Evolutionary conservation across 2,888 invertebrate species (phyloP).

Genomic region (Pedicia rivosa): DNA sequence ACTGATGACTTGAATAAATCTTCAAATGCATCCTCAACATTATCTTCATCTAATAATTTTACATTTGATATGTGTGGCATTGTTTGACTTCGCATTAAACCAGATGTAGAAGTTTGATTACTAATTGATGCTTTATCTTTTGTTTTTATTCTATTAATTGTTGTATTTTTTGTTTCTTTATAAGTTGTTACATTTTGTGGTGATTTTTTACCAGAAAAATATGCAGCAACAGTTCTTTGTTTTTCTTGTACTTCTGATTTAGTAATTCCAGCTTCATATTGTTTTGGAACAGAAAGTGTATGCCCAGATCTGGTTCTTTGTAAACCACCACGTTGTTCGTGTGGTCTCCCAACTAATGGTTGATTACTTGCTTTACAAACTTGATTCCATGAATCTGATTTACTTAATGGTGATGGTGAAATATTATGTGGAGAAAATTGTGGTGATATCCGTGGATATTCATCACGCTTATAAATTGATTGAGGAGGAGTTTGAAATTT

Average conservation of each 20-base stretch:
- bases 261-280: slow-evolving; percentile 62
- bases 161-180: slow-evolving; percentile 19
- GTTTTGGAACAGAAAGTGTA: slow-evolving; percentile 54
- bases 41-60: slow-evolving; percentile 52
- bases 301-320: slow-evolving; percentile 57
- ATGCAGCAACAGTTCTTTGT: slow-evolving; percentile 56
- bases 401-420: slow-evolving; percentile 40
- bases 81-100: slow-evolving; percentile 56
- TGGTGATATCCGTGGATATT: slow-evolving; percentile 21
- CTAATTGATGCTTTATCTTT: slow-evolving; percentile 33
- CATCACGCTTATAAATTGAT: slow-evolving; percentile 22
- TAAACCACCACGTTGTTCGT: slow-evolving; percentile 16
- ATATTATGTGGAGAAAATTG: background rate
- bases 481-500: slow-evolving; percentile 14
- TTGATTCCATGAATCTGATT: slow-evolving; percentile 72
- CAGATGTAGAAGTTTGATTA: slow-evolving; percentile 32
- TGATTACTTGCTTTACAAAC: slow-evolving; percentile 31
- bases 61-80: slow-evolving; percentile 53
- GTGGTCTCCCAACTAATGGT: slow-evolving; percentile 25
- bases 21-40: slow-evolving; percentile 80
- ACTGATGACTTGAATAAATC: too few relatives aligned
- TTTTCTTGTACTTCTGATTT: slow-evolving; percentile 52
- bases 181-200: slow-evolving; percentile 23
- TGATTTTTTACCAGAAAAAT: slow-evolving; percentile 39
- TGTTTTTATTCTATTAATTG: slow-evolving; percentile 33